Evolutionary conservation across 2,797 vertebrate genomes (phyloP).

Genomic region (Chloroceryle inda): DNA sequence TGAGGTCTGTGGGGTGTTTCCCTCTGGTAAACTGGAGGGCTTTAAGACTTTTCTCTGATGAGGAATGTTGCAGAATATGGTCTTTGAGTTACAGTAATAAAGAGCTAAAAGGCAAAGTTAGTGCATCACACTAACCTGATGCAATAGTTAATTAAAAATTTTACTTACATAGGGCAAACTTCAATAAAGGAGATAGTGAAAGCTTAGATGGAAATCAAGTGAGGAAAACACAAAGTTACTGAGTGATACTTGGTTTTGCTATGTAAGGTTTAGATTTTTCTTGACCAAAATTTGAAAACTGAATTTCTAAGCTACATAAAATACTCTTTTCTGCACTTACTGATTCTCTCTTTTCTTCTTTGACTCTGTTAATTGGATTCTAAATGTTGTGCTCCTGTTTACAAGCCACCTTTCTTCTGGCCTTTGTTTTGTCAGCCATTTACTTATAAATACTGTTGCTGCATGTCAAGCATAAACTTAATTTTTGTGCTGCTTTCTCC

Average conservation of each 20-base stretch:
- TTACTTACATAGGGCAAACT: background rate
- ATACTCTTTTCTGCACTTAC: background rate
- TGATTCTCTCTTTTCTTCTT: background rate
- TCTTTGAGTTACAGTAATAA: background rate
- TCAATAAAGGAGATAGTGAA: background rate
- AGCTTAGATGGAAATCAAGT: background rate
- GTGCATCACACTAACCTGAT: background rate
- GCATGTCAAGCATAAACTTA: background rate
- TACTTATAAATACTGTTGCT: background rate
- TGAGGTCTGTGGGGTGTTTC: background rate
- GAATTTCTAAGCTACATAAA: background rate
- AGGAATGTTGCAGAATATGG: background rate
- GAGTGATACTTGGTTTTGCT: rapidly evolving
- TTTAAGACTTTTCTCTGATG: background rate
- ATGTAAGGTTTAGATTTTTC: background rate
- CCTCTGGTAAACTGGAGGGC: background rate
- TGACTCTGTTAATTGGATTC: background rate
- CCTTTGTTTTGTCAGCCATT: background rate
- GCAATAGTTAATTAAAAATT: background rate
- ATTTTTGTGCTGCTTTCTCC: background rate
- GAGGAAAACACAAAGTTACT: background rate
- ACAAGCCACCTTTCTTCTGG: background rate
- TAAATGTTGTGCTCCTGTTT: background rate
- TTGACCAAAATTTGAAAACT: background rate
- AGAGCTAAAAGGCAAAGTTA: background rate